Percentiles rank a stretch among this genome's conserved stretches.
Evolutionary conservation across 2,888 invertebrate genomes (phyloP).

Genomic region (Zele albiditarsus): DNA sequence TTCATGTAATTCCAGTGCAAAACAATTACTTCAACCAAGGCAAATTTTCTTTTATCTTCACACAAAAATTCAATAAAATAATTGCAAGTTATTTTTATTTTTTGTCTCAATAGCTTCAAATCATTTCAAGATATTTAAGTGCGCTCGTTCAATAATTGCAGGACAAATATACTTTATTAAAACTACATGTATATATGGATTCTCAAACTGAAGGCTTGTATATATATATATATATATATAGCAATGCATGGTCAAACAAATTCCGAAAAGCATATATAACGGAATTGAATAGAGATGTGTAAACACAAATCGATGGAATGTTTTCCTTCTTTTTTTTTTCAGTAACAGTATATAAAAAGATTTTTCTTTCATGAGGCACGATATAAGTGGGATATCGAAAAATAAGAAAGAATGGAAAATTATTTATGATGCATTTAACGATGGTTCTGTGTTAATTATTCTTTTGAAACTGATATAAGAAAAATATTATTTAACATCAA

Average conservation of each 20-base stretch:
- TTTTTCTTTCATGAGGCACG: neutral
- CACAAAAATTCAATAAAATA: neutral
- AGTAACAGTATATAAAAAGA: neutral
- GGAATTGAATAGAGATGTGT: conserved; percentile 1
- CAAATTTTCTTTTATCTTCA: neutral
- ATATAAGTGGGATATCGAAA: too few relatives aligned
- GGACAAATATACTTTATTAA: conserved; percentile 8
- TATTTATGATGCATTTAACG: too few relatives aligned
- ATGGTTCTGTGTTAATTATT: too few relatives aligned
- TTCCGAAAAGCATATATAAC: neutral
- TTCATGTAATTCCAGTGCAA: neutral
- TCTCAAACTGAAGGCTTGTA: neutral
- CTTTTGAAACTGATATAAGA: too few relatives aligned
- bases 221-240: neutral
- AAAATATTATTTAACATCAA: too few relatives aligned
- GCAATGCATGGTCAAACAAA: neutral
- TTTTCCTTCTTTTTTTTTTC: neutral
- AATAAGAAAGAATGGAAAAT: too few relatives aligned
- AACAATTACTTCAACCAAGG: neutral
- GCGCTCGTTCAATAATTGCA: neutral
- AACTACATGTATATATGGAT: neutral
- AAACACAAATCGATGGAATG: conserved; percentile 9
- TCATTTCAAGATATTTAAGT: neutral
- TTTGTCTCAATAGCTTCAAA: neutral
- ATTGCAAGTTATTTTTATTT: neutral